A percentile compares a stretch with the other conserved stretches of the same genome.
These are phyloP conservation scores for Trissolcus japonicus DNA, from an alignment of 2,888 invertebrate genomes.

Conservation along the genomic window DNA sequence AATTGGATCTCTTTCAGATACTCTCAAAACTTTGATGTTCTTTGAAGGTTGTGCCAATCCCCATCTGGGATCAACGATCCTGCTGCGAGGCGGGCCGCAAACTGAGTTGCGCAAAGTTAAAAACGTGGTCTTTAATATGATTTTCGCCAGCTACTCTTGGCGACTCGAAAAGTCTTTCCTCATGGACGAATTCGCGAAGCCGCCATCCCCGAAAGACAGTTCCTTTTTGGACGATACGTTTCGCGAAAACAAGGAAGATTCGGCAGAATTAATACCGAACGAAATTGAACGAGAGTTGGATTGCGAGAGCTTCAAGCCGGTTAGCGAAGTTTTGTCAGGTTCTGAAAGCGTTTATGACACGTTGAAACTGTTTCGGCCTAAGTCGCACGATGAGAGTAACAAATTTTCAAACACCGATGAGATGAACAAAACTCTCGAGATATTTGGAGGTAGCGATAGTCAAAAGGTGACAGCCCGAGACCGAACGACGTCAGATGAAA, in stretches of 20 bases:
- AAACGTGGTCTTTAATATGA: constrained; percentile 87
- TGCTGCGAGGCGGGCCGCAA: constrained; percentile 86
- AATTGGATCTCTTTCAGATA: constrained; percentile 75
- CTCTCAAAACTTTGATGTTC: constrained; percentile 92
- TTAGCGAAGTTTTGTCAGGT: constrained; percentile 65
- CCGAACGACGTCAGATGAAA: constrained; percentile 67
- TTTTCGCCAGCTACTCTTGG: constrained; percentile 93
- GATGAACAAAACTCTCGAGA: constrained; percentile 58
- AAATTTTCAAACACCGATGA: constrained; percentile 49
- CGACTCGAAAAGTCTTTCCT: constrained; percentile 91
- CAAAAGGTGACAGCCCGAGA: constrained; percentile 53
- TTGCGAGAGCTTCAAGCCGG: constrained; percentile 38
- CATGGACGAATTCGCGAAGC: constrained; percentile 90
- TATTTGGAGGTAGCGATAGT: constrained; percentile 54
- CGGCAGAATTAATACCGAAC: constrained; percentile 7
- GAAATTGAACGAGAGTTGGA: constrained; percentile 3
- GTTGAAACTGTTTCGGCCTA: constrained; percentile 70
- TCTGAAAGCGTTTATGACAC: constrained; percentile 71
- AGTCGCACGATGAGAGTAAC: constrained; percentile 33
- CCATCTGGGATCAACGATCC: constrained; percentile 90
- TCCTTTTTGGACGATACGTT: constrained; percentile 75
- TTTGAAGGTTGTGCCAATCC: constrained; percentile 92
- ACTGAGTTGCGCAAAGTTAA: constrained; percentile 89
- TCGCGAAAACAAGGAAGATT: constrained; percentile 57
- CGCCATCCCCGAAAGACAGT: constrained; percentile 79